phyloP scores from a whole-genome alignment of 2,888 invertebrate genomes.

The Pseudococcus longispinus region DNA sequence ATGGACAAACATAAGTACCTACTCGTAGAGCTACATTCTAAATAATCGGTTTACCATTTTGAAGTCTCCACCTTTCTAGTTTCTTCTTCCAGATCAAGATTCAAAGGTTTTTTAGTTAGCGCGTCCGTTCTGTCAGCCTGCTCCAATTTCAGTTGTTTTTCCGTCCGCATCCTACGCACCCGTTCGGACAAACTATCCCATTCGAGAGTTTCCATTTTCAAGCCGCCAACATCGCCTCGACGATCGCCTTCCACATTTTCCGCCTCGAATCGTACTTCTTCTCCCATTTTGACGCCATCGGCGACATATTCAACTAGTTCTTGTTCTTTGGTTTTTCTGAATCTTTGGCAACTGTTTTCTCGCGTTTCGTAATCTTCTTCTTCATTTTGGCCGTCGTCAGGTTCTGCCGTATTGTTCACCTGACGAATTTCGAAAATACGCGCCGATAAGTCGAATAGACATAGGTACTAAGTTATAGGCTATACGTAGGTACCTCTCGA shows the following conservation, averaged over 20 bases:
- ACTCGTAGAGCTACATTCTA: not conserved
- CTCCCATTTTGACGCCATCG: constrained; percentile 79
- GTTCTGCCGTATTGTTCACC: constrained; percentile 79
- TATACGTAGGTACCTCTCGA: too few relatives aligned
- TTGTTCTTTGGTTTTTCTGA: constrained; percentile 78
- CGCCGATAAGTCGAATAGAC: too few relatives aligned
- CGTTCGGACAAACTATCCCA: constrained; percentile 82
- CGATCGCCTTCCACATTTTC: constrained; percentile 75
- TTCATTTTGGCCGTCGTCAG: constrained; percentile 66
- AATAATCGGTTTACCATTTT: constrained; percentile 69
- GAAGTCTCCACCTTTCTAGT: constrained; percentile 87
- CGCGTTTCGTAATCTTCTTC: constrained; percentile 64
- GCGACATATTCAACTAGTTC: constrained; percentile 83
- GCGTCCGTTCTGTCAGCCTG: constrained; percentile 78
- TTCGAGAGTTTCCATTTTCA: constrained; percentile 72
- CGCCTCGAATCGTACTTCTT: constrained; percentile 73
- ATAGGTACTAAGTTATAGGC: too few relatives aligned
- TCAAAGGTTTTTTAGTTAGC: constrained; percentile 79
- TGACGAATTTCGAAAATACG: too few relatives aligned
- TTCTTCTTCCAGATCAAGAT: constrained; percentile 87
- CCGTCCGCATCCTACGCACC: constrained; percentile 69
- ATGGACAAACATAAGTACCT: too few relatives aligned
- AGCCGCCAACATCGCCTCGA: constrained; percentile 68
- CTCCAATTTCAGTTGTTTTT: constrained; percentile 60
- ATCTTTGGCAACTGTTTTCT: constrained; percentile 70